Conservation (phyloP, 2,888 invertebrate species). For the Parasteatoda lunata region DNA sequence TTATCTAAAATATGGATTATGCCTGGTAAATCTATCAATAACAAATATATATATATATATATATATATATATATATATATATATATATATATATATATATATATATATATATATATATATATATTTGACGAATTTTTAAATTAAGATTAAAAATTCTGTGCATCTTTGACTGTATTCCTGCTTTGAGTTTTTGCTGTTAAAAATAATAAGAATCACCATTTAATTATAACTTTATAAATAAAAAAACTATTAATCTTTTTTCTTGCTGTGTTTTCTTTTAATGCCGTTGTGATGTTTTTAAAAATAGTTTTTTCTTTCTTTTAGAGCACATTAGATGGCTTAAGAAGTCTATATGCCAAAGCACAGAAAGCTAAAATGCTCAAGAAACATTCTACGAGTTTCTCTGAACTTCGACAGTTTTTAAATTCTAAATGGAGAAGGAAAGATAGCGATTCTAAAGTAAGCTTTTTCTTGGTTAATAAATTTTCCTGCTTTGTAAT, state of each 20-base stretch:
- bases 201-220: too few relatives aligned
- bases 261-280: background rate
- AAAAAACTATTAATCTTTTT: background rate
- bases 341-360: conserved; percentile 57
- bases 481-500: background rate
- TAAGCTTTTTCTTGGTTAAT: background rate
- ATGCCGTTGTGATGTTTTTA: background rate
- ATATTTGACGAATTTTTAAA: too few relatives aligned
- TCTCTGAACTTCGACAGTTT: conserved; percentile 56
- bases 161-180: too few relatives aligned
- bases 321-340: conserved; percentile 53
- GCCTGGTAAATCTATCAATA: too few relatives aligned
- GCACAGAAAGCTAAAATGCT: conserved; percentile 57
- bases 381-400: conserved; percentile 59
- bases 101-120: too few relatives aligned
- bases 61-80: too few relatives aligned
- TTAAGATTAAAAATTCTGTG: too few relatives aligned
- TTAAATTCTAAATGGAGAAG: conserved; percentile 43
- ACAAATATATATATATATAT: too few relatives aligned
- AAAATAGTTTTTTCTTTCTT: background rate
- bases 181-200: too few relatives aligned
- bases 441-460: conserved; percentile 63
- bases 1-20: too few relatives aligned
- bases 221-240: background rate
- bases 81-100: too few relatives aligned